Conservation (phyloP, 2,888 invertebrate genomes). For the Netelia virgata region DNA sequence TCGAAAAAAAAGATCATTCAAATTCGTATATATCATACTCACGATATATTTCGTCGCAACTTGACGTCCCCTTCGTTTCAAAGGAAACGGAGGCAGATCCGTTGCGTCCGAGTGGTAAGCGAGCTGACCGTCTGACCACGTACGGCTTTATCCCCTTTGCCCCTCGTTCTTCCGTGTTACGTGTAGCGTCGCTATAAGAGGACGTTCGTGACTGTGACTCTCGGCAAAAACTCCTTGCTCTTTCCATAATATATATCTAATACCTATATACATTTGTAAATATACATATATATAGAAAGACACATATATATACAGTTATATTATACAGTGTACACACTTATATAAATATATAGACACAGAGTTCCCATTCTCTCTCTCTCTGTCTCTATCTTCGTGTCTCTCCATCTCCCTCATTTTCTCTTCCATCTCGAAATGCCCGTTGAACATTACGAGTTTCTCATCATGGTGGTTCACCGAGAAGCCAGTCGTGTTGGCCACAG, state of each 20-base stretch:
- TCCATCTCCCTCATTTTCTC: neutral
- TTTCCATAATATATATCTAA: neutral
- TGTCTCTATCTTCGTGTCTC: neutral
- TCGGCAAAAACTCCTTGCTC: conserved; percentile 17
- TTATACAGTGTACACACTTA: too few species aligned
- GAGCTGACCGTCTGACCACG: conserved; percentile 26
- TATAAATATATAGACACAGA: too few species aligned
- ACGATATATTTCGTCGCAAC: neutral
- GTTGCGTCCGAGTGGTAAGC: neutral
- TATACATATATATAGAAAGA: too few species aligned
- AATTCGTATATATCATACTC: neutral
- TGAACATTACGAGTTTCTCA: conserved; percentile 49
- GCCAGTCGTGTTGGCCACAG: conserved; percentile 59
- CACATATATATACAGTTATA: too few species aligned
- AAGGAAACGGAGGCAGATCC: neutral
- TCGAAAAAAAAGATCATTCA: neutral
- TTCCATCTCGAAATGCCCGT: conserved; percentile 6
- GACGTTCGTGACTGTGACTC: conserved; percentile 42
- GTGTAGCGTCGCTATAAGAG: conserved; percentile 28
- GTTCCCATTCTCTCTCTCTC: neutral
- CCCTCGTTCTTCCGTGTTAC: conserved; percentile 40
- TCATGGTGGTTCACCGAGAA: conserved; percentile 57
- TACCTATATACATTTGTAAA: too few species aligned
- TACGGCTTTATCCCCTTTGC: conserved; percentile 42
- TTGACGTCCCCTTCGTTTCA: neutral